A percentile compares a stretch with the other conserved stretches of the same genome.
Conservation (phyloP, 2,888 invertebrate species). For the Steromphala cineraria region DNA sequence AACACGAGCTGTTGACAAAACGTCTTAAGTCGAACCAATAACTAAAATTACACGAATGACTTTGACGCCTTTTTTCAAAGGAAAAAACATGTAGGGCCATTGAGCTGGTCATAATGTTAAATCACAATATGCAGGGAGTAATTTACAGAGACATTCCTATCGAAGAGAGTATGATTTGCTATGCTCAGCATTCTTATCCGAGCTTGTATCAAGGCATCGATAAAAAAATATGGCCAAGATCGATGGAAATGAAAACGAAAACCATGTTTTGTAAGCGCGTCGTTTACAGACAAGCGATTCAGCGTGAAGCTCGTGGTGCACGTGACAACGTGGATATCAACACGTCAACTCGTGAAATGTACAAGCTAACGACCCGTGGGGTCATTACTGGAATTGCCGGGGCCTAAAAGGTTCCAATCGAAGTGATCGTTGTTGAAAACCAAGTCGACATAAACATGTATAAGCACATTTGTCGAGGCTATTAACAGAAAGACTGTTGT, state of each 20-base stretch:
- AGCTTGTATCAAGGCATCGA: background rate
- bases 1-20: no score
- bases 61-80: background rate
- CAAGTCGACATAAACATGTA: background rate
- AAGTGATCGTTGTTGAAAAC: background rate
- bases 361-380: background rate
- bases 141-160: background rate
- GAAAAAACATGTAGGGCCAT: background rate
- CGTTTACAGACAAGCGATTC: background rate
- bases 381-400: background rate
- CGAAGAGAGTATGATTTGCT: background rate
- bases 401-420: background rate
- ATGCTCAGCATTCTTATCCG: background rate
- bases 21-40: background rate
- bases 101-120: background rate
- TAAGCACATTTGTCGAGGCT: background rate
- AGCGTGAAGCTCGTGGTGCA: background rate
- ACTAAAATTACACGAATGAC: background rate
- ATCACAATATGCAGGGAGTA: background rate
- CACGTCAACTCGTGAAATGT: background rate
- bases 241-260: background rate
- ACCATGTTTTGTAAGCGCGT: background rate
- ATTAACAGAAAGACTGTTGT: background rate
- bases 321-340: background rate
- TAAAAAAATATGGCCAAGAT: background rate